These are phyloP conservation scores for Crotalus helleri DNA, from an alignment of 2,113 vertebrate species.

Conservation along the genomic window DNA sequence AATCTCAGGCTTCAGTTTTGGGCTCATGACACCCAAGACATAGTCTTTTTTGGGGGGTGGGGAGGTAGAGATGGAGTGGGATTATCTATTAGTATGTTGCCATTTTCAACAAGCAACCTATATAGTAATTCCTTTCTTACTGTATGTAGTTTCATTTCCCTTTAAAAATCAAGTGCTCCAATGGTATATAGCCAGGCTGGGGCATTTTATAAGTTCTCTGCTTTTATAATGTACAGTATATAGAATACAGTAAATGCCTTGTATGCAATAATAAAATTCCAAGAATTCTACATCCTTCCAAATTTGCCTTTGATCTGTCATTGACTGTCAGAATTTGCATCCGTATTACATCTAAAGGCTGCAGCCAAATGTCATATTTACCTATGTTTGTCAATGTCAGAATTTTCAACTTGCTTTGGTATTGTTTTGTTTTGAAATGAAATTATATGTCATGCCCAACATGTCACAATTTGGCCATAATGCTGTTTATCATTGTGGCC, in stretches of 20 bases:
- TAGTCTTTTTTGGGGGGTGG: not conserved
- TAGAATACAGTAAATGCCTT: not conserved
- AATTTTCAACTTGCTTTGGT: not conserved
- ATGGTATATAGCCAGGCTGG: not conserved
- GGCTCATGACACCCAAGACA: not conserved
- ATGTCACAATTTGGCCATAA: not conserved
- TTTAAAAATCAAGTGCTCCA: not conserved
- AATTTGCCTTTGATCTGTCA: not conserved
- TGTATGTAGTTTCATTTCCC: not conserved
- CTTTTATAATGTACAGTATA: not conserved
- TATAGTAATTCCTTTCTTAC: not conserved
- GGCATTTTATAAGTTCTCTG: not conserved
- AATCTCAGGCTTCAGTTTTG: not conserved
- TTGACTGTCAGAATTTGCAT: not conserved
- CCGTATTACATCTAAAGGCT: not conserved
- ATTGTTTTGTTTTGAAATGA: not conserved
- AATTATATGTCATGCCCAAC: not conserved
- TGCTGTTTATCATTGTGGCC: slow-evolving; percentile 11
- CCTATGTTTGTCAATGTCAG: not conserved
- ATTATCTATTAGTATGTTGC: not conserved
- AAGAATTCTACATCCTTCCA: not conserved
- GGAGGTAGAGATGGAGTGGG: not conserved
- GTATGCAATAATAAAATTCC: not conserved
- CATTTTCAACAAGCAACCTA: not conserved
- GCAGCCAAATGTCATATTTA: not conserved